phyloP scores from a whole-genome alignment of 2,888 invertebrate genomes.

The Exephanes ischioxanthus region DNA sequence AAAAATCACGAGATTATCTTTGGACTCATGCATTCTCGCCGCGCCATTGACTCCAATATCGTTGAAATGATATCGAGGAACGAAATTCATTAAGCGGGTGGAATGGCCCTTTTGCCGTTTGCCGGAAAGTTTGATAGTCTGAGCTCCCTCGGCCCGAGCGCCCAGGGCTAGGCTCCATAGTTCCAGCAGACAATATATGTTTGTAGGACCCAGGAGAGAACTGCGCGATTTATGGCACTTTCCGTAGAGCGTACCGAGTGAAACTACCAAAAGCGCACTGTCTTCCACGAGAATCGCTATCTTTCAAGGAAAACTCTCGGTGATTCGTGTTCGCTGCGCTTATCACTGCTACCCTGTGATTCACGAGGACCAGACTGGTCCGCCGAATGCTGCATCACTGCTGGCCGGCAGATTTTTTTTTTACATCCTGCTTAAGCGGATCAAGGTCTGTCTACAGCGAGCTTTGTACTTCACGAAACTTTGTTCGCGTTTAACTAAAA shows the following conservation, averaged over 20 bases:
- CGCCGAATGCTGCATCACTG: conserved; percentile 13
- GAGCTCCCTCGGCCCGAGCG: conserved; percentile 28
- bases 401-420: background rate
- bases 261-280: conserved; percentile 37
- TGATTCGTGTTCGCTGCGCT: conserved; percentile 59
- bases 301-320: conserved; percentile 60
- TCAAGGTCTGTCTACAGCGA: background rate
- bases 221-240: conserved; percentile 70
- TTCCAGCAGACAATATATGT: conserved; percentile 59
- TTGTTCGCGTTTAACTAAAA: background rate
- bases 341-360: conserved; percentile 54
- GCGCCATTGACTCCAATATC: conserved; percentile 69
- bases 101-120: conserved; percentile 30
- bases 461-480: background rate
- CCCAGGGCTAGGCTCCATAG: conserved; percentile 16
- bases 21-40: conserved; percentile 25
- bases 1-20: conserved; percentile 40
- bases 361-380: conserved; percentile 35
- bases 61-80: conserved; percentile 68
- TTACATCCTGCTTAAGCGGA: background rate
- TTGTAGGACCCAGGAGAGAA: conserved; percentile 60
- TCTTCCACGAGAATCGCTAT: conserved; percentile 60
- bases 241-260: conserved; percentile 54
- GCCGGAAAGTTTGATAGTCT: conserved; percentile 48
- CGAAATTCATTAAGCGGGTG: conserved; percentile 70